Evolutionary conservation across 2,888 invertebrate genomes (phyloP), one percentile per base, ranked within the genome.

Genomic region (Stenodema calcarata): DNA sequence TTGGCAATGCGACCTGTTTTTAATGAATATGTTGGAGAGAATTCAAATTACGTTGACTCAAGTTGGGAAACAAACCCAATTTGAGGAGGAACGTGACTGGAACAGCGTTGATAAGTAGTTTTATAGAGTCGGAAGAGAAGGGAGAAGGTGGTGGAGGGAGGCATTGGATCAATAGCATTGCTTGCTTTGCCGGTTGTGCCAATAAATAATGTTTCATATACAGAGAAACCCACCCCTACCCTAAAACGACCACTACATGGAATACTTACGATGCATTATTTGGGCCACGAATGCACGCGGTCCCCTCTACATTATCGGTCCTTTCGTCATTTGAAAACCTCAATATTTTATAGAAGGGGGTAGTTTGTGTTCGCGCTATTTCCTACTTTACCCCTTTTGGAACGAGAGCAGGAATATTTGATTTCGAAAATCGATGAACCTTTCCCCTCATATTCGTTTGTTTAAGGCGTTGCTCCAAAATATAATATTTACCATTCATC

Each of bases 171-270:
- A 47, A 84, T 84, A 84, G 75, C 73, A 84, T 84, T 84, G 84
- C 84, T 84, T 84, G 70, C 84, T 84, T 73, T 84, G 84, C 84
- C 47, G 70, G 70, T 84, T 84, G 84, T 84, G 27, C 84, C 84
- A 84, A 84, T 84, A 84, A 84, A 84, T 84, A 84, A 84, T 84
- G 84, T 84, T 84, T 84, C 84, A 73, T 84, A 73, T 75, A 84
- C 84, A 73, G 84, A 83, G 70, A 35, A 42, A 84, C 62, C 23
- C 62, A 9, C 16, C 82, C 69, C 69, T 41, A 18, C 62, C 62
- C 62, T 11, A 0, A 23, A 23, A 62, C 62, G 62, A 27, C 81
- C 35, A 28, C 82, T 82, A 84, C 44, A 73, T 73, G 84, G 84
- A 84, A 84, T 84, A 84, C 84, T 84, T 84, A 75, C 73, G 47